Conservation (phyloP, 2,797 vertebrate species). For the Trachops cirrhosus region DNA sequence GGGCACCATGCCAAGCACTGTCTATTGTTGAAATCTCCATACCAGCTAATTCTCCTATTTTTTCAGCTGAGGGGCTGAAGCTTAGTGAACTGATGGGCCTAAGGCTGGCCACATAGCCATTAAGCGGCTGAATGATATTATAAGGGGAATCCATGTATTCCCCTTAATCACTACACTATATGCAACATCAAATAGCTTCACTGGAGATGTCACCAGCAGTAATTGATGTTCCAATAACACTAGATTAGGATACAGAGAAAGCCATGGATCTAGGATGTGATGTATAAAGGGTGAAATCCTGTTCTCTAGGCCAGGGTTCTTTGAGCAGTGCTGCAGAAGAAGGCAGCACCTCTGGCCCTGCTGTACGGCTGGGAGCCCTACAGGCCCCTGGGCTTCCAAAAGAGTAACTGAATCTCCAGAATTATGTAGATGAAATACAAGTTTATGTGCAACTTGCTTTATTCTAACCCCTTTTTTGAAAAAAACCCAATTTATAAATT, state of each 20-base stretch:
- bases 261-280: no score
- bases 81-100: background rate
- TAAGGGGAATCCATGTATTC: background rate
- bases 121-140: background rate
- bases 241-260: background rate
- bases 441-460: background rate
- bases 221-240: background rate
- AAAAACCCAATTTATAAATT: background rate
- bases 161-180: background rate
- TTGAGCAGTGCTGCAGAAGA: background rate
- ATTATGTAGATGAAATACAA: background rate
- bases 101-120: background rate
- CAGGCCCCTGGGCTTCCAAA: background rate
- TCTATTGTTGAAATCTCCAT: background rate
- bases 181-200: background rate
- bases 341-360: background rate
- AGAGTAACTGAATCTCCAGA: background rate
- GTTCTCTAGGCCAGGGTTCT: background rate
- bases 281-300: accelerated
- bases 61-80: background rate
- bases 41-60: background rate
- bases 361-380: background rate
- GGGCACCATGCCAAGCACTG: background rate
- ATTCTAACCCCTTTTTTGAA: background rate
- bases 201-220: background rate